Conservation (phyloP, 1,140 invertebrate genomes). For the Zaprionus ornatus region DNA sequence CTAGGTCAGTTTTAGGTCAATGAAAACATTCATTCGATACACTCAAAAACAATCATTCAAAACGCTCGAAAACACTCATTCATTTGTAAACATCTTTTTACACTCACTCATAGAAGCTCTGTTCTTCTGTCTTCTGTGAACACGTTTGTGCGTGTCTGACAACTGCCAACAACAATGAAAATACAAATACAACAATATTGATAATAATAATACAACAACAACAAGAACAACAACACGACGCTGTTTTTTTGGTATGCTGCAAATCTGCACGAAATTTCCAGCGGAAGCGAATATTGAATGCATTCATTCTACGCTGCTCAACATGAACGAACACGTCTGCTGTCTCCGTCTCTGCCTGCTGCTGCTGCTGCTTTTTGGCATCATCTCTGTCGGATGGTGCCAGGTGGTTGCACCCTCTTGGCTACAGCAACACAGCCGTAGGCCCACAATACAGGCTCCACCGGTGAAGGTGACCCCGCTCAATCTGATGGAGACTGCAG, state of each 20-base stretch:
- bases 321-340: background rate
- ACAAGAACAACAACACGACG: background rate
- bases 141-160: slow-evolving; percentile 21
- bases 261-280: background rate
- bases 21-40: background rate
- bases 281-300: background rate
- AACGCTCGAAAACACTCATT: background rate
- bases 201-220: slow-evolving; percentile 3
- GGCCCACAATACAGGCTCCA: background rate
- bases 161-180: slow-evolving; percentile 18
- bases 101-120: background rate
- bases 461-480: slow-evolving; percentile 53
- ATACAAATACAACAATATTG: background rate
- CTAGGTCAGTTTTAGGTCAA: background rate
- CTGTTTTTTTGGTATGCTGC: background rate
- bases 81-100: background rate
- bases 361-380: background rate
- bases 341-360: background rate
- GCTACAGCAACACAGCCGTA: slow-evolving; percentile 29
- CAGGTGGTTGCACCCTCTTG: slow-evolving; percentile 65
- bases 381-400: background rate
- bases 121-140: background rate
- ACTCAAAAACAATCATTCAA: background rate
- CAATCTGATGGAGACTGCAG: slow-evolving; percentile 51
- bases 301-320: background rate